These are phyloP conservation scores for Sciurus carolinensis DNA, from an alignment of 2,797 vertebrate species.

Conservation along the genomic window DNA sequence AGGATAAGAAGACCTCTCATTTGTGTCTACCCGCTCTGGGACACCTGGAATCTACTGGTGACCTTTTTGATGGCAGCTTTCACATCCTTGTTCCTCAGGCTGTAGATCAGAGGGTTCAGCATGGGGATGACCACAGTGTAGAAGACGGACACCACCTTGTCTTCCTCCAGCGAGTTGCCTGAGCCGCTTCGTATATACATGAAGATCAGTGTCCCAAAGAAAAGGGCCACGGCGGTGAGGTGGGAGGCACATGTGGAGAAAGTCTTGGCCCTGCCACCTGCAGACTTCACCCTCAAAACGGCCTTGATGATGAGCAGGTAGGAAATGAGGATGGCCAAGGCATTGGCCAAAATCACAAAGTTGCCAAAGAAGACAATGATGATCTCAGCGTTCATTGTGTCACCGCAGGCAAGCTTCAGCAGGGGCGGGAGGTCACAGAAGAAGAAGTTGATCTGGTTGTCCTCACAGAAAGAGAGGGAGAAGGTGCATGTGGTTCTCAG, in stretches of 20 bases:
- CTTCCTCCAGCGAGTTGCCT: conserved; percentile 71
- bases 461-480: conserved; percentile 77
- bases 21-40: neutral
- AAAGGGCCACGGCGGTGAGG: conserved; percentile 76
- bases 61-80: conserved; percentile 72
- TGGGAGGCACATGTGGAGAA: conserved; percentile 83
- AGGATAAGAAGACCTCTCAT: neutral
- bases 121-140: conserved; percentile 79
- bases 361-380: conserved; percentile 66
- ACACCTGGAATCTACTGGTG: neutral
- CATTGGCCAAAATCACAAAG: conserved; percentile 76
- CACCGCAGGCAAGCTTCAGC: conserved; percentile 81
- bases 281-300: conserved; percentile 67
- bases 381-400: conserved; percentile 72
- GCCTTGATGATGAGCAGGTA: conserved; percentile 76
- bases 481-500: conserved; percentile 85
- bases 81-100: conserved; percentile 79
- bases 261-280: conserved; percentile 68
- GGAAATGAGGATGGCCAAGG: conserved; percentile 75
- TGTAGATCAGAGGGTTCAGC: conserved; percentile 82
- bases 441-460: conserved; percentile 83
- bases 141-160: conserved; percentile 74
- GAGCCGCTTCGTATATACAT: conserved; percentile 74
- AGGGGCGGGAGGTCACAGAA: conserved; percentile 88
- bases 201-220: conserved; percentile 80